phyloP scores from a whole-genome alignment of 2,113 vertebrate genomes.

The Mungos mungo region DNA sequence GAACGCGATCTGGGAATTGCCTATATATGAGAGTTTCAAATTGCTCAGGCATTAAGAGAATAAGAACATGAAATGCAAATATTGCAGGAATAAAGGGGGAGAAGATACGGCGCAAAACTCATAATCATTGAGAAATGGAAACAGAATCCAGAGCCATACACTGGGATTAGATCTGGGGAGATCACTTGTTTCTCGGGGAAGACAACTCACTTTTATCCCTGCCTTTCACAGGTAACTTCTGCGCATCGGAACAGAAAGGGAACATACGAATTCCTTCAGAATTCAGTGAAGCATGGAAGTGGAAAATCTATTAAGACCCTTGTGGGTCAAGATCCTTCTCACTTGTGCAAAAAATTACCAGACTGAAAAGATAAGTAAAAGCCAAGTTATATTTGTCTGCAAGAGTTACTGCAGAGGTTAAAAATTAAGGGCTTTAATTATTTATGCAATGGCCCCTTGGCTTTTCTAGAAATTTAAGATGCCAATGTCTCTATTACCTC shows the following conservation, averaged over 20 bases:
- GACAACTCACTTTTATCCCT: too few species aligned
- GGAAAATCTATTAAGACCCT: not conserved
- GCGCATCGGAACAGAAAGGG: not conserved
- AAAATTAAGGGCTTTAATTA: not conserved
- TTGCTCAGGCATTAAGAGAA: conserved; percentile 72
- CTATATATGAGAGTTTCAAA: conserved; percentile 66
- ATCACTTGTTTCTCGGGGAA: accelerated
- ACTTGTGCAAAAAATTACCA: not conserved
- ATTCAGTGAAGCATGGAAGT: not conserved
- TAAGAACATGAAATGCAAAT: conserved; percentile 67
- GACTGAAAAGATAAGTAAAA: not conserved
- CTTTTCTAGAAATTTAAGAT: not conserved
- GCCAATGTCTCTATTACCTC: not conserved
- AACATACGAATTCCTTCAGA: not conserved
- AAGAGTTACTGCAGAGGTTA: not conserved
- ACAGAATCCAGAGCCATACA: not conserved
- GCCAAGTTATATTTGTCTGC: not conserved
- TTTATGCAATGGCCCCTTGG: too few species aligned
- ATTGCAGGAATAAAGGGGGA: conserved; percentile 39
- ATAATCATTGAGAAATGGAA: not conserved
- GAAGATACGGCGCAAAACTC: conserved; percentile 34
- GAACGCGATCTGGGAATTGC: conserved; percentile 64
- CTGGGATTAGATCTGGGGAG: not conserved
- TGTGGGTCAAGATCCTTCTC: not conserved
- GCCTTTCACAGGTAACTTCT: not conserved